Conservation (phyloP, 2,113 vertebrate species). For the Xiphophorus maculatus region DNA sequence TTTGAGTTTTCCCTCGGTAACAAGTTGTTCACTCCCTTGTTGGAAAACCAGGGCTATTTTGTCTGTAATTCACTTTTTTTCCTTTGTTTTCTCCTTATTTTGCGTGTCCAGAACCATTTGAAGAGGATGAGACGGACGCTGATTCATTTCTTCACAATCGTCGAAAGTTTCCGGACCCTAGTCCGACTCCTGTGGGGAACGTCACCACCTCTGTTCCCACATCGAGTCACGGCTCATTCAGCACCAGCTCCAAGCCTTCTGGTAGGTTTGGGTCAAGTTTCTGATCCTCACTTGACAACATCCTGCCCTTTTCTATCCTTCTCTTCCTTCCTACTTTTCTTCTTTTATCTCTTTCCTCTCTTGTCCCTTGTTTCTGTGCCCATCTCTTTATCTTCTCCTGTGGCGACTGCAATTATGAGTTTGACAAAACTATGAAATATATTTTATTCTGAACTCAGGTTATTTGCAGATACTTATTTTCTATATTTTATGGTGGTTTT, state of each 20-base stretch:
- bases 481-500: constrained; percentile 23
- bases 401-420: constrained; percentile 47
- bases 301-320: constrained; percentile 8
- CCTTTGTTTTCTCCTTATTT: constrained; percentile 2
- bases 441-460: constrained; percentile 24
- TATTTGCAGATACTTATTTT: constrained; percentile 11
- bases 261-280: constrained; percentile 65
- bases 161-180: constrained; percentile 46
- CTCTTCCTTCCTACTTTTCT: constrained; percentile 26
- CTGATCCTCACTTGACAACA: constrained; percentile 6
- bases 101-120: constrained; percentile 67
- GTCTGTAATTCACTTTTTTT: background rate
- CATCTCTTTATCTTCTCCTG: constrained; percentile 23
- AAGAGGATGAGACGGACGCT: constrained; percentile 32
- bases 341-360: constrained; percentile 28
- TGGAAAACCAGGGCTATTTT: no score
- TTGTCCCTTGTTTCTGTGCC: background rate
- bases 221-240: constrained; percentile 47
- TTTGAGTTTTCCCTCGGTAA: no score
- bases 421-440: constrained; percentile 12
- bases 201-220: constrained; percentile 54
- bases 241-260: constrained; percentile 39
- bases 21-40: no score
- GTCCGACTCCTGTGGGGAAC: constrained; percentile 43
- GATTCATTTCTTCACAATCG: constrained; percentile 40